Base-by-base conservation (phyloP, 2,888 invertebrate genomes). In the Drosophila suboccidentalis region DNA sequence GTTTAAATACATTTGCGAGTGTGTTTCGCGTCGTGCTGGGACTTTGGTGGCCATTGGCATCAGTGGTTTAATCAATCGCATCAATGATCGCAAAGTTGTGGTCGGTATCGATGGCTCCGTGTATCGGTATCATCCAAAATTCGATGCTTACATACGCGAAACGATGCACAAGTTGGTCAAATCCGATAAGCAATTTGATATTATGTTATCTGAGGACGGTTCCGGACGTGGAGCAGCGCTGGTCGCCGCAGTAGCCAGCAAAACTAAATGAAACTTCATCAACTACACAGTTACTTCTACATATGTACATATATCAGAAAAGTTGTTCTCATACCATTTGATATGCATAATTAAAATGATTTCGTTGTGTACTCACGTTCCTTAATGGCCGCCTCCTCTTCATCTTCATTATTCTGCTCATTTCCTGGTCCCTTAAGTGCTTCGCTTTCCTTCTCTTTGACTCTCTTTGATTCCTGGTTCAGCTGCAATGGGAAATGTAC, bases 91-190 rank as follows among this genome's bases (percentile, higher is more conserved):
- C n/a, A 95, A 95, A 75, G 96, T 98, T 57, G 97, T 98, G 1
- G 97, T 99, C 50, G 99, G 98, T 70, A 97, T 99, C 83, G 99
- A 99, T 93, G 99, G 99, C 60, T 98, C 98, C 59, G 97, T 99
- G 3, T 99, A 98, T 93, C 95, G 98, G 82, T 97, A 96, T 94
- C 99, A 99, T 93, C 99, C 99, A 0, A 96, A 97, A 93, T 99
- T 99, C 94, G 97, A 98, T 93, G 95, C 96, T 90, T 95, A 98
- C 87, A 98, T 99, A 97, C 95, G 95, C 85, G 96, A 97, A 76
- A 97, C 97, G 92, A 97, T 98, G 90, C 93, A 94, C 34, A 94
- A 95, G 89, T 94, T 98, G 71, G 95, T 96, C 11, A 94, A 94
- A 55, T 95, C 96, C 2, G 95, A 95, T 63, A 94, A 96, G 79